A percentile compares a stretch with the other conserved stretches of the same genome.
These are phyloP conservation scores for Sus cebifrons DNA, from an alignment of 2,797 vertebrate species.

Conservation along the genomic window DNA sequence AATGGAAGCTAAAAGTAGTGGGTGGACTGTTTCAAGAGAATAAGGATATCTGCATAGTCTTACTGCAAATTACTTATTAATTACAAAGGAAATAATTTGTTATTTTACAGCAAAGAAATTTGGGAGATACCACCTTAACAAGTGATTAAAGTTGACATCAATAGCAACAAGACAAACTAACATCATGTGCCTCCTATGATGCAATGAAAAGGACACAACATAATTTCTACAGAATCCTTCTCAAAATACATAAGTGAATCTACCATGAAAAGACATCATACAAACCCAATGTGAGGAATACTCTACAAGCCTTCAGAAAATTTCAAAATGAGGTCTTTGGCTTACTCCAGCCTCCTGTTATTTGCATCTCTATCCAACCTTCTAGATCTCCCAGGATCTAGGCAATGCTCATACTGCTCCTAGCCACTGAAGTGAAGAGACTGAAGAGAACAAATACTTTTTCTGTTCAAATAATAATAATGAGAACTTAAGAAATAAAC, in stretches of 20 bases:
- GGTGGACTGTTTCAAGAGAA: background rate
- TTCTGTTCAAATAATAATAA: slow-evolving; percentile 33
- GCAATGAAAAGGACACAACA: background rate
- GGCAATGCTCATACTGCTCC: background rate
- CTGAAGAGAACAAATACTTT: background rate
- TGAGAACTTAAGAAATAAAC: background rate
- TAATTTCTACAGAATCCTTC: background rate
- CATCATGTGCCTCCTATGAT: background rate
- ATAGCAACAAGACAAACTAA: background rate
- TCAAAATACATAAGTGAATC: background rate
- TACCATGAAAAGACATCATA: background rate
- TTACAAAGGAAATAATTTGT: slow-evolving; percentile 5
- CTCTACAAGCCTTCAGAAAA: background rate
- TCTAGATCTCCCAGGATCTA: background rate
- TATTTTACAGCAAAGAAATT: background rate
- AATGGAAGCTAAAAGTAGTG: background rate
- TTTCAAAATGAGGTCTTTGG: background rate
- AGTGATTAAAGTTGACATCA: background rate
- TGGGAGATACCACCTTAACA: background rate
- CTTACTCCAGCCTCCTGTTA: background rate
- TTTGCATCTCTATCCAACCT: background rate
- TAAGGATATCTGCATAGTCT: background rate
- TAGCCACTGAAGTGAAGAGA: background rate
- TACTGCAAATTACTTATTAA: background rate
- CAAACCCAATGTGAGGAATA: background rate